A percentile compares a stretch with the other conserved stretches of the same genome.
phyloP scores from a whole-genome alignment of 2,797 vertebrate species.

The Selene dorsalis region DNA sequence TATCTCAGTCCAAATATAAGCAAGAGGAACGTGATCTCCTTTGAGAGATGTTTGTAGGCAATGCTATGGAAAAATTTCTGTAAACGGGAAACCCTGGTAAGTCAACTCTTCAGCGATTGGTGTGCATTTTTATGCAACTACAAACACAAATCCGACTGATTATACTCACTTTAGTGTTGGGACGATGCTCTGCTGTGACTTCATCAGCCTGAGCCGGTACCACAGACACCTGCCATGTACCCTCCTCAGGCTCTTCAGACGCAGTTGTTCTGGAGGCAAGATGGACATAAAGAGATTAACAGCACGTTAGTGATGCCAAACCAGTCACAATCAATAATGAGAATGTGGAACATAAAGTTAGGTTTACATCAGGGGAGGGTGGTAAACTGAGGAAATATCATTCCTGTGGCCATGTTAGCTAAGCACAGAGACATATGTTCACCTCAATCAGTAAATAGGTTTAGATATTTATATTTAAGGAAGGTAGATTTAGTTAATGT shows the following conservation, averaged over 20 bases:
- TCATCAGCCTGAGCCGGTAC: slow-evolving; percentile 95
- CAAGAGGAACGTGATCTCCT: neutral
- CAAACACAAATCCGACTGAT: neutral
- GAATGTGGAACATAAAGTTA: neutral
- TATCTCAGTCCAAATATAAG: neutral
- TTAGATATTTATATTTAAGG: neutral
- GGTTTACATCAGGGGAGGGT: neutral
- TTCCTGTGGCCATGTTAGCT: neutral
- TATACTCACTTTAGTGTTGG: slow-evolving; percentile 95
- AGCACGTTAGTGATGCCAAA: neutral
- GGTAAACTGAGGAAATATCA: neutral
- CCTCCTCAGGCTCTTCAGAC: slow-evolving; percentile 94
- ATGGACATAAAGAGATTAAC: neutral
- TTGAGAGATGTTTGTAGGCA: neutral
- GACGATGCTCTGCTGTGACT: slow-evolving; percentile 95
- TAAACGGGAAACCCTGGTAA: neutral
- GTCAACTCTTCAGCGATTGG: neutral
- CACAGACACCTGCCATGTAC: slow-evolving; percentile 97
- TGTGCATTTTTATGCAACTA: neutral
- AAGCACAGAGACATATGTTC: neutral
- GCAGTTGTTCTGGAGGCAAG: slow-evolving; percentile 90
- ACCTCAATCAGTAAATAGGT: neutral
- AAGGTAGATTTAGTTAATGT: too few species aligned
- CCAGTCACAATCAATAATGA: neutral
- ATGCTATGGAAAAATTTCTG: too few species aligned